Percentiles rank a stretch among this genome's conserved stretches.
These are phyloP conservation scores for Antigone vipio DNA, from an alignment of 2,113 vertebrate species.

Conservation along the genomic window DNA sequence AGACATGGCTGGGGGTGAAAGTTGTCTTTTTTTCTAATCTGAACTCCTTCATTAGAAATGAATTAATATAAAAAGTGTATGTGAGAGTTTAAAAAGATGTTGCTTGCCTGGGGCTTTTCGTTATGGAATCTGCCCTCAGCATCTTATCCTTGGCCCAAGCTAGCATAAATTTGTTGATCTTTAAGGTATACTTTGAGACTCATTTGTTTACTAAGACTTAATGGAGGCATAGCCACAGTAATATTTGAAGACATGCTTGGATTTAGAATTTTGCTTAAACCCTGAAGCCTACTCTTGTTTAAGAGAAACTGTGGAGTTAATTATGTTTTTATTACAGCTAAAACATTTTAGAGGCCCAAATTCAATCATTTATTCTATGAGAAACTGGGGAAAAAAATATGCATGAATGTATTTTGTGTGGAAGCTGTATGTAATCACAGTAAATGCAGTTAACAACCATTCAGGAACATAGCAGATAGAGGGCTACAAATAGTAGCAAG, in stretches of 20 bases:
- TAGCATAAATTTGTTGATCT: not conserved
- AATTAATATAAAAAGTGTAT: not conserved
- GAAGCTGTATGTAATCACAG: not conserved
- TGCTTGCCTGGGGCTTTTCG: not conserved
- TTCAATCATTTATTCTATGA: not conserved
- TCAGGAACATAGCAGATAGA: not conserved
- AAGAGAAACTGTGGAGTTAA: not conserved
- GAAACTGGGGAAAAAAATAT: not conserved
- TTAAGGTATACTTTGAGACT: not conserved
- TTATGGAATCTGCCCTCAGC: not conserved
- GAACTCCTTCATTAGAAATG: not conserved
- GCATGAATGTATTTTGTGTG: not conserved
- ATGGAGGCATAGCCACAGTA: not conserved
- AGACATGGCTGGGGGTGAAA: not conserved
- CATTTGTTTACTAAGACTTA: not conserved
- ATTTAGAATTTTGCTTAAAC: not conserved
- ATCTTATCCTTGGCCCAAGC: not conserved
- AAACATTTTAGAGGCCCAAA: not conserved
- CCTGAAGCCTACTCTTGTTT: not conserved
- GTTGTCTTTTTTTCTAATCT: not conserved
- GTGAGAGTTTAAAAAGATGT: not conserved
- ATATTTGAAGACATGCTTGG: not conserved
- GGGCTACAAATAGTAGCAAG: not conserved
- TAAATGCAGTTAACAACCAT: not conserved
- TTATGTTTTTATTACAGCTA: not conserved